Percentiles rank a stretch among this genome's conserved stretches.
phyloP scores from a whole-genome alignment of 2,888 invertebrate species.

The Gisinianus flammeolus region DNA sequence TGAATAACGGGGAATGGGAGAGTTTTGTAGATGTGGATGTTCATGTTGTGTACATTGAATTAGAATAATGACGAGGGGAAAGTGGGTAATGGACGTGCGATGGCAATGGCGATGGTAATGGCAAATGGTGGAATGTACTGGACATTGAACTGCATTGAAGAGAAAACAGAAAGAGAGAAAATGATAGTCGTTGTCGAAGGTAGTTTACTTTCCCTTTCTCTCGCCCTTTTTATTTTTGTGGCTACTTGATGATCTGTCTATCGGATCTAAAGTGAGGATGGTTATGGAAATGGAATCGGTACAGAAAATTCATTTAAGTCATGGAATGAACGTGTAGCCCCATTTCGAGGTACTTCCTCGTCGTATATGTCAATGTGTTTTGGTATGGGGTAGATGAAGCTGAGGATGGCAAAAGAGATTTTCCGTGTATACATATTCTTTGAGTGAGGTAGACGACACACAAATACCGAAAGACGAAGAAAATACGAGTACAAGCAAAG shows the following conservation, averaged over 20 bases:
- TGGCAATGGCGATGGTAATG: neutral
- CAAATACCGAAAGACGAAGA: no score
- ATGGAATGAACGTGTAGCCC: neutral
- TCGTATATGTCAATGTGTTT: no score
- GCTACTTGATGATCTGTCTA: neutral
- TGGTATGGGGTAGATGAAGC: no score
- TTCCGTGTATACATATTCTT: no score
- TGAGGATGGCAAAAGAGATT: no score
- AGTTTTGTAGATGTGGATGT: neutral
- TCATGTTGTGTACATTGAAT: neutral
- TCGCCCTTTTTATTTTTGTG: neutral
- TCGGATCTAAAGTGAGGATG: neutral
- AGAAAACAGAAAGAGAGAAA: no score
- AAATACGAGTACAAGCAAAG: no score
- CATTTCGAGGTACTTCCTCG: no score
- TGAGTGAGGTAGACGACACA: no score
- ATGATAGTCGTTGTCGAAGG: neutral
- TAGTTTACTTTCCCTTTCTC: neutral
- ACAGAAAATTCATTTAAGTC: no score
- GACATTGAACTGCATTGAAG: neutral
- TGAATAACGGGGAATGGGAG: no score
- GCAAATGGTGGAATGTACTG: neutral
- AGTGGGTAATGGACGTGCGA: neutral
- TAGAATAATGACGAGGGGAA: neutral
- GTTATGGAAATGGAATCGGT: neutral